A percentile compares a stretch with the other conserved stretches of the same genome.
phyloP scores from a whole-genome alignment of 2,113 vertebrate species.

The Nibea coibor region DNA sequence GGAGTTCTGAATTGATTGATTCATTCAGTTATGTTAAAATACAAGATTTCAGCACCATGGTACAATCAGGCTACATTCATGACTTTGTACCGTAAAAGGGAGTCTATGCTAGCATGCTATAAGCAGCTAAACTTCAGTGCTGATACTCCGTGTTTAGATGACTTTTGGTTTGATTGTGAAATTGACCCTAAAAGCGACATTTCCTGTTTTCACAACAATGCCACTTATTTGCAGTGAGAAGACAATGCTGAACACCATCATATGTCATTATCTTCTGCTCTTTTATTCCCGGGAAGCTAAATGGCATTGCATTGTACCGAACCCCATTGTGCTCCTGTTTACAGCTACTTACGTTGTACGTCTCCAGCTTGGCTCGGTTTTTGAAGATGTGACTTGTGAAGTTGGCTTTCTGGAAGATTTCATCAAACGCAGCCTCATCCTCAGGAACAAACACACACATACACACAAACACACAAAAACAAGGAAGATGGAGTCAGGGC shows the following conservation, averaged over 20 bases:
- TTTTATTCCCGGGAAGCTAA: slow-evolving; percentile 26
- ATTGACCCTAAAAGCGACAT: slow-evolving; percentile 42
- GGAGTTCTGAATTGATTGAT: too few species aligned
- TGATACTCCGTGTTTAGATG: too few species aligned
- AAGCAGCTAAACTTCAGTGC: too few species aligned
- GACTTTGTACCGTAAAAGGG: background rate
- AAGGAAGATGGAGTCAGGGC: slow-evolving; percentile 35
- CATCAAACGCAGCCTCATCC: slow-evolving; percentile 89
- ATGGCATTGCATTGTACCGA: slow-evolving; percentile 32
- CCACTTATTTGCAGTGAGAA: slow-evolving; percentile 35
- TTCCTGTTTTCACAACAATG: slow-evolving; percentile 42
- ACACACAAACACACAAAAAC: background rate
- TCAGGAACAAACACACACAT: slow-evolving; percentile 36
- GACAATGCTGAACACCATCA: slow-evolving; percentile 40
- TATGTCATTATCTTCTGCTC: slow-evolving; percentile 26
- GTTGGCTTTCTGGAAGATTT: slow-evolving; percentile 91
- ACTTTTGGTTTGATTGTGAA: slow-evolving; percentile 16
- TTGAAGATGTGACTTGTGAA: slow-evolving; percentile 89
- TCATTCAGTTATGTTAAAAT: too few species aligned
- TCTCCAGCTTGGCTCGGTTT: slow-evolving; percentile 91
- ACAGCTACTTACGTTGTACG: slow-evolving; percentile 89
- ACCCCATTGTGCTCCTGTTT: slow-evolving; percentile 7
- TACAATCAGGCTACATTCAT: too few species aligned
- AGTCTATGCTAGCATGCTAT: too few species aligned
- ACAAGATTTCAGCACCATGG: too few species aligned